Base-by-base conservation (phyloP, 2,113 vertebrate species). In the Strix uralensis region DNA sequence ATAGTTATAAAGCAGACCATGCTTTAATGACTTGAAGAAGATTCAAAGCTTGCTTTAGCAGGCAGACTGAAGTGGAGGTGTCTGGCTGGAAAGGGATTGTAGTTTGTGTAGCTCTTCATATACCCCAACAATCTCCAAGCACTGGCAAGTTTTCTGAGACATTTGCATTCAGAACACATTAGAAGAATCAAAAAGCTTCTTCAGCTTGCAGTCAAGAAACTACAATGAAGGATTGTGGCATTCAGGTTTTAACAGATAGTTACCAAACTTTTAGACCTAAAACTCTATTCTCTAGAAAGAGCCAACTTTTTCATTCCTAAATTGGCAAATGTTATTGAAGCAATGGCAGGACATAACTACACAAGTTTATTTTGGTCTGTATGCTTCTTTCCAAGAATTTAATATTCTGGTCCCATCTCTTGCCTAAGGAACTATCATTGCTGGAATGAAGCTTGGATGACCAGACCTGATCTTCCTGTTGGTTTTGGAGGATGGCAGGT, bases 361-460 rank as follows among this genome's bases (percentile, higher is more conserved):
- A 29, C 5, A 17, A 16, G 23, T 79, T 84, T 92, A 7, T 47
- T 91, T 92, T 77, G 34, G 21, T 77, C 63, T 15, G 17, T 19
- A 6, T 51, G 7, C 8, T 46, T 42, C 15, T 81, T 83, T 66
- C 26, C 11, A 66, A 71, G 10, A 93, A 66, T 65, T 62, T 94
- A 92, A 86, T 51, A 20, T 75, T 78, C 7, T 81, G 10, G 14
- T 71, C 32, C 52, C 4, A n/a, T 94, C 17, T 94, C 79, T 80
- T 47, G 5, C 73, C 44, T 58, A 96, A 99, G 99, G 99, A 99
- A 99, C 95, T 99, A 99, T 80, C 99, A 99, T 87, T 99, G 99
- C 97, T 99, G 99, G 99, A 99, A 99, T 2, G 99, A 99, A 91
- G 99, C 99, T 90, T 99, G 98, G 98, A 99, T 99, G 99, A 94